Conservation (phyloP, 2,797 vertebrate genomes). For the Capromys pilorides region DNA sequence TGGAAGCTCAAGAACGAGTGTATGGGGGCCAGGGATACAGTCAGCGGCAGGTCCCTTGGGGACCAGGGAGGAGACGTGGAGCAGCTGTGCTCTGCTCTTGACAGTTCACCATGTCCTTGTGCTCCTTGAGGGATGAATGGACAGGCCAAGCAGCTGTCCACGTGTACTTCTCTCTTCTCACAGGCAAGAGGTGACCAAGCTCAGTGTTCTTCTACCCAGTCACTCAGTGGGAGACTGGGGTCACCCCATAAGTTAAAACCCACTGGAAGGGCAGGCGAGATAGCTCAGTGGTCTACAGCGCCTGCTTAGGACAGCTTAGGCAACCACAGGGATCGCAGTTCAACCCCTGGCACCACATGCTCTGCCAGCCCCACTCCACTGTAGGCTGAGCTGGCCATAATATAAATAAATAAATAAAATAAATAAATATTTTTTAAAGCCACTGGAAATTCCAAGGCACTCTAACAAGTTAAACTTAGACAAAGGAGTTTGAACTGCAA, state of each 20-base stretch:
- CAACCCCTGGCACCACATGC: too few species aligned
- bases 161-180: background rate
- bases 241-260: background rate
- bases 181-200: background rate
- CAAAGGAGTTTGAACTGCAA: background rate
- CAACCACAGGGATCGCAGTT: too few species aligned
- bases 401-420: too few species aligned
- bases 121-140: background rate
- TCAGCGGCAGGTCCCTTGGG: background rate
- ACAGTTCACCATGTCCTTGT: background rate
- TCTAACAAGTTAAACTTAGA: constrained; percentile 7
- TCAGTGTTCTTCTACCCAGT: background rate
- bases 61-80: background rate
- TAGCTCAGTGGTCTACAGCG: too few species aligned
- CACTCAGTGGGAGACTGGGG: background rate
- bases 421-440: too few species aligned
- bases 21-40: too few species aligned
- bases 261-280: too few species aligned
- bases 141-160: background rate
- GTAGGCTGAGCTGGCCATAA: too few species aligned
- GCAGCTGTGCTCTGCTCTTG: background rate
- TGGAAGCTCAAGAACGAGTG: background rate
- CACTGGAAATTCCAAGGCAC: constrained; percentile 3
- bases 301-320: too few species aligned
- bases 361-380: too few species aligned